phyloP scores from a whole-genome alignment of 2,113 vertebrate species.

The Cinclus cinclus region DNA sequence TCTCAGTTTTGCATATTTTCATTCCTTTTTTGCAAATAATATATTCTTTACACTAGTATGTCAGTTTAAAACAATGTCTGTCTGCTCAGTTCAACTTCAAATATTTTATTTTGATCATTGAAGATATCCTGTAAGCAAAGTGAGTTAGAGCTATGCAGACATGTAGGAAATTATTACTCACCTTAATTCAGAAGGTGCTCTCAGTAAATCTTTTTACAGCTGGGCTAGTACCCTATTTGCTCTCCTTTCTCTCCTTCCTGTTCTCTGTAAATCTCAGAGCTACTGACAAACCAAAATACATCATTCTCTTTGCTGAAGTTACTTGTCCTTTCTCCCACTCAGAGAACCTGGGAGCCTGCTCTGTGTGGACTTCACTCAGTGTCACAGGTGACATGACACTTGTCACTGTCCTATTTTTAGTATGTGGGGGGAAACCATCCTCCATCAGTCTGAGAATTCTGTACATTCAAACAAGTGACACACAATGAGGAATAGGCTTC shows the following conservation, averaged over 20 bases:
- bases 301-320: fast-evolving
- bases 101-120: background rate
- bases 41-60: background rate
- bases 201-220: background rate
- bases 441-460: background rate
- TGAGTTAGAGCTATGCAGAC: background rate
- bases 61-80: background rate
- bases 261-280: background rate
- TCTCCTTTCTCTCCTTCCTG: background rate
- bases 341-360: background rate
- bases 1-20: background rate
- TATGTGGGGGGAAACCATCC: background rate
- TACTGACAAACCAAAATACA: background rate
- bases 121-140: background rate
- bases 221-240: background rate
- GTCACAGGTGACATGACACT: background rate
- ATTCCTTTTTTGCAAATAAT: background rate
- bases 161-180: background rate
- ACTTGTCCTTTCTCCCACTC: background rate
- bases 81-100: background rate
- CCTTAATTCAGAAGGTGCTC: background rate
- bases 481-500: background rate
- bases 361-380: background rate
- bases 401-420: background rate
- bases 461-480: background rate